These are phyloP conservation scores for Euzophera pinguis DNA, from an alignment of 2,888 invertebrate species.

Conservation along the genomic window DNA sequence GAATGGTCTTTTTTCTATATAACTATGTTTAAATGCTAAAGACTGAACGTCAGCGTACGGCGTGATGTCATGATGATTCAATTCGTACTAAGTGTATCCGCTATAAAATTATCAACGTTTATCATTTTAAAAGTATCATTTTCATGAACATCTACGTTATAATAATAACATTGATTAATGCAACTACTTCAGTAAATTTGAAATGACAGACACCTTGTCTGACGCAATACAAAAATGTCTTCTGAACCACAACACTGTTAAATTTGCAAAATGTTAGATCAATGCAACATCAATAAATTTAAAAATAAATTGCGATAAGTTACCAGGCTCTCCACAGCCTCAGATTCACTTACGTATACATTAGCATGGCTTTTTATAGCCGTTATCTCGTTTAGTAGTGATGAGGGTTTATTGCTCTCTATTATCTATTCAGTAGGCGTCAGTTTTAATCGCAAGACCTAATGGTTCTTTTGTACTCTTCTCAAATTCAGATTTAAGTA, in stretches of 20 bases:
- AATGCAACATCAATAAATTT: background rate
- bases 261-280: too few relatives aligned
- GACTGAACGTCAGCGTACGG: background rate
- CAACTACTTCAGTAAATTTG: too few relatives aligned
- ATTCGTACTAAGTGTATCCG: background rate
- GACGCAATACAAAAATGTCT: too few relatives aligned
- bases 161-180: too few relatives aligned
- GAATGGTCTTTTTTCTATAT: too few relatives aligned
- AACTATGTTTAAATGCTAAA: too few relatives aligned
- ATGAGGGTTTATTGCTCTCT: slow-evolving; percentile 13
- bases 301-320: slow-evolving; percentile 1
- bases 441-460: slow-evolving; percentile 11
- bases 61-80: slow-evolving; percentile 1
- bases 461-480: slow-evolving; percentile 9
- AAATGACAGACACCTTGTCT: too few relatives aligned
- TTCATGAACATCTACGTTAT: too few relatives aligned
- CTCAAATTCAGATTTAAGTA: background rate
- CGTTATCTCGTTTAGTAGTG: slow-evolving; percentile 2
- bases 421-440: slow-evolving; percentile 17
- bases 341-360: slow-evolving; percentile 6
- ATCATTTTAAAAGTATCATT: too few relatives aligned
- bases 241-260: too few relatives aligned
- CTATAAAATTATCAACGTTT: background rate
- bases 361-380: slow-evolving; percentile 6
- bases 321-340: background rate